These are phyloP conservation scores for Poecilia velifera DNA, from an alignment of 2,797 vertebrate species.

Conservation along the genomic window DNA sequence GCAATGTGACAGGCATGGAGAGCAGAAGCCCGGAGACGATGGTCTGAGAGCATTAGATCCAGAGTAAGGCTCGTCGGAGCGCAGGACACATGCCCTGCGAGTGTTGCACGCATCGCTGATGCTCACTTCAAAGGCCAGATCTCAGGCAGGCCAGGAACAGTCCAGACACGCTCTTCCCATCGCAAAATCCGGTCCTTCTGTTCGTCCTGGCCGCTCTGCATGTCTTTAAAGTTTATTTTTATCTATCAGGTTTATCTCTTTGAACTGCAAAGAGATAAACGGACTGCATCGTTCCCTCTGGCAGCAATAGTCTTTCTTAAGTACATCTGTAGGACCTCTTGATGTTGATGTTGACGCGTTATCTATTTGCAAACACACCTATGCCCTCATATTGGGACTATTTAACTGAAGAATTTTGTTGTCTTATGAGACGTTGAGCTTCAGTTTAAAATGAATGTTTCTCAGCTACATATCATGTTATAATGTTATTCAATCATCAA, in stretches of 20 bases:
- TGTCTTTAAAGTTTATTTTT: conserved; percentile 28
- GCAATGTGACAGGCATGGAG: conserved; percentile 28
- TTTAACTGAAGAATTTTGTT: neutral
- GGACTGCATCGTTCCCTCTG: neutral
- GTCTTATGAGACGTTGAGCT: neutral
- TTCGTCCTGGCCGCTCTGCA: conserved; percentile 47
- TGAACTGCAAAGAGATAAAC: neutral
- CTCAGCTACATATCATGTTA: too few species aligned
- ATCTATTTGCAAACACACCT: neutral
- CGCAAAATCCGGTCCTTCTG: conserved; percentile 42
- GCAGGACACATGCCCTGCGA: conserved; percentile 59
- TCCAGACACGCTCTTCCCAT: conserved; percentile 73
- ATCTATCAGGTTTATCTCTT: conserved; percentile 13
- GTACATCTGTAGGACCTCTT: neutral
- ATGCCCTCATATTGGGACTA: neutral
- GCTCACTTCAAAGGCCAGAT: conserved; percentile 65
- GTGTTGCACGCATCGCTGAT: conserved; percentile 51
- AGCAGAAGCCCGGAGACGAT: conserved; percentile 62
- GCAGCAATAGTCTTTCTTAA: neutral
- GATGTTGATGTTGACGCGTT: neutral
- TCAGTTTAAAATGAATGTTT: neutral
- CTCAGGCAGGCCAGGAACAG: conserved; percentile 64
- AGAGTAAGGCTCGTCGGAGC: conserved; percentile 60
- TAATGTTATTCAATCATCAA: too few species aligned
- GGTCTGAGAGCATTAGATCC: conserved; percentile 60